Evolutionary conservation across 64 coral and sea anemone genomes (phyloP), one percentile per base, ranked within the genome.

Genomic region (Orbicella faveolata): DNA sequence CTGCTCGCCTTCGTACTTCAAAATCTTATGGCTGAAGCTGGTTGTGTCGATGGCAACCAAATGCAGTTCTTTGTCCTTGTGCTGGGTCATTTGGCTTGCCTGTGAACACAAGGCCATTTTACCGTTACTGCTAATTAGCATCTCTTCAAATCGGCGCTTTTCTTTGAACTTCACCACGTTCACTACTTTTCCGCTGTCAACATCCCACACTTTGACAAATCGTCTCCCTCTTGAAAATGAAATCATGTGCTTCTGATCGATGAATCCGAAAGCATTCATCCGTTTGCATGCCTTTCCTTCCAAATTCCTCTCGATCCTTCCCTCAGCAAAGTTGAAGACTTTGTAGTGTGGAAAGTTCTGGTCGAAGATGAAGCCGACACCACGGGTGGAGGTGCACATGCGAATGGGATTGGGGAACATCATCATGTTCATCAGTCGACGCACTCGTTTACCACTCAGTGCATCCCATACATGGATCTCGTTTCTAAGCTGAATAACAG

Each of bases 201-300:
- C 63, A 53, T 95, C 79, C 97, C 97, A 99, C 11, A 99, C 75
- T 84, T 98, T 91, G 6, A 88, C 79, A 79, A 79, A 68, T 75
- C 83, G 65, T 23, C 81, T 36, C 36, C 84, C 73, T 52, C 86
- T 73, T 62, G 96, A 93, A 63, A 98, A 91, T 5, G 96, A 95
- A 19, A 98, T 78, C 78, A 98, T 83, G 25, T 54, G 77, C 12
- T 93, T 83, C 26, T 87, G 39, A 62, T 99, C 94, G 26, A 96
- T 93, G 54, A 96, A 82, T 16, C 94, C 94, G 88, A 99, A 91
- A 36, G 94, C 94, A 25, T 94, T 65, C 94, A 96, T 96, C 73
- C 97, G 95, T 69, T 96, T 96, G 80, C 97, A 99, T 52, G 97
- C 94, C 34, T 90, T 91, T 37, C 97, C 97, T 10, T 88, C 62